Conservation (phyloP, 2,113 vertebrate species). For the Agapornis roseicollis region DNA sequence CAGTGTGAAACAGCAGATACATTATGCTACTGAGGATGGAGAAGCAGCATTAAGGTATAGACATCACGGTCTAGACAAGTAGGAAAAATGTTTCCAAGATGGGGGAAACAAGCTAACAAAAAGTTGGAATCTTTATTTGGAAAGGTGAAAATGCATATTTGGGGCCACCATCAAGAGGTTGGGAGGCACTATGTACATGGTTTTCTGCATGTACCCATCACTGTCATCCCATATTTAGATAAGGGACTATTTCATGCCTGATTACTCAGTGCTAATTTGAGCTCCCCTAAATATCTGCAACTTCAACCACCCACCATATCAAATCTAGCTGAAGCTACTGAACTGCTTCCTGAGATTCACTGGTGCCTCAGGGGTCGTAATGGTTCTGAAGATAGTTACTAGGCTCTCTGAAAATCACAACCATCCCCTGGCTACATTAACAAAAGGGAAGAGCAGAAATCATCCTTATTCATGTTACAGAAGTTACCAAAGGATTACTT, state of each 20-base stretch:
- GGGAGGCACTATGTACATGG: background rate
- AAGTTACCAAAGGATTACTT: background rate
- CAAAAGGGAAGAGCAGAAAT: background rate
- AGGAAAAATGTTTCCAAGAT: background rate
- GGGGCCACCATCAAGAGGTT: background rate
- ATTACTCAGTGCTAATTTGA: background rate
- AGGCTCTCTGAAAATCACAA: background rate
- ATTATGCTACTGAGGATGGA: background rate
- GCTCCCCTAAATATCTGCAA: background rate
- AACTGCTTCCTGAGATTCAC: background rate
- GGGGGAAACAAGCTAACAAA: background rate
- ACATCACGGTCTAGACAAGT: too few relatives aligned
- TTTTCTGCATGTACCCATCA: background rate
- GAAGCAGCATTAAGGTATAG: background rate
- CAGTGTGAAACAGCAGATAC: rapidly evolving
- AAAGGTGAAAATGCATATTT: background rate
- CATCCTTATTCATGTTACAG: background rate
- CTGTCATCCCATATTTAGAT: background rate
- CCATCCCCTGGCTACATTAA: background rate
- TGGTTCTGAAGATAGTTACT: background rate
- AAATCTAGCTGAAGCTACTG: background rate
- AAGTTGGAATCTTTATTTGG: background rate
- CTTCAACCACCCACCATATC: background rate
- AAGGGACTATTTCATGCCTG: background rate
- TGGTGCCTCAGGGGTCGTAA: background rate